Evolutionary conservation across 2,113 vertebrate genomes (phyloP).

Genomic region (Anarrhichthys ocellatus): DNA sequence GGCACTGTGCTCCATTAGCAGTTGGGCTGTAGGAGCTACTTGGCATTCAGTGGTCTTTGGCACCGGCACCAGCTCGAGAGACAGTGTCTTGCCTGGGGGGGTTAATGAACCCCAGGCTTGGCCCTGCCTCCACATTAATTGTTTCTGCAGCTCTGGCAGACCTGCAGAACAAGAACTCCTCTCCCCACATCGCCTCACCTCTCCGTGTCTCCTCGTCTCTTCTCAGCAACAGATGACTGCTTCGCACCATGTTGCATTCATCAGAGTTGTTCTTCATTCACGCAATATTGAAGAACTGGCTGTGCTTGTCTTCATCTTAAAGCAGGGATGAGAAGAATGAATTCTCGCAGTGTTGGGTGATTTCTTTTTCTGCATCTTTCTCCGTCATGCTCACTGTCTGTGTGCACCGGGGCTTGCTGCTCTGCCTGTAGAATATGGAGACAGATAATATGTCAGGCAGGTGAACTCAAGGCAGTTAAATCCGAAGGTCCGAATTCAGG

Average conservation of each 20-base stretch:
- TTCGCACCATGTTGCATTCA: conserved; percentile 3
- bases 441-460: conserved; percentile 41
- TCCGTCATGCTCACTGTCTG: conserved; percentile 20
- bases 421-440: conserved; percentile 45
- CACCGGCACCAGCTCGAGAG: conserved; percentile 50
- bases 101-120: conserved; percentile 67
- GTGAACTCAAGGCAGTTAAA: not conserved
- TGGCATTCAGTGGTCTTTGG: conserved; percentile 50
- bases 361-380: conserved; percentile 13
- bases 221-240: conserved; percentile 20
- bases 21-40: conserved; percentile 37
- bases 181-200: not conserved
- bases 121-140: conserved; percentile 59
- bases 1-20: conserved; percentile 64
- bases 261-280: conserved; percentile 29
- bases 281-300: conserved; percentile 31
- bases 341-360: conserved; percentile 12
- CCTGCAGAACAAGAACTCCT: not conserved
- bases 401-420: conserved; percentile 30
- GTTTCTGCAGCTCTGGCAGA: conserved; percentile 56
- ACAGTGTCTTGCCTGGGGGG: conserved; percentile 56
- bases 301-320: conserved; percentile 40
- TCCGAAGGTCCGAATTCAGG: not conserved
- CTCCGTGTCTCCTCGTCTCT: not conserved
- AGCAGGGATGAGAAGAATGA: conserved; percentile 7